Conservation (phyloP, 35 echinoderm and acorn worm species). For the Apostichopus parvimensis region DNA sequence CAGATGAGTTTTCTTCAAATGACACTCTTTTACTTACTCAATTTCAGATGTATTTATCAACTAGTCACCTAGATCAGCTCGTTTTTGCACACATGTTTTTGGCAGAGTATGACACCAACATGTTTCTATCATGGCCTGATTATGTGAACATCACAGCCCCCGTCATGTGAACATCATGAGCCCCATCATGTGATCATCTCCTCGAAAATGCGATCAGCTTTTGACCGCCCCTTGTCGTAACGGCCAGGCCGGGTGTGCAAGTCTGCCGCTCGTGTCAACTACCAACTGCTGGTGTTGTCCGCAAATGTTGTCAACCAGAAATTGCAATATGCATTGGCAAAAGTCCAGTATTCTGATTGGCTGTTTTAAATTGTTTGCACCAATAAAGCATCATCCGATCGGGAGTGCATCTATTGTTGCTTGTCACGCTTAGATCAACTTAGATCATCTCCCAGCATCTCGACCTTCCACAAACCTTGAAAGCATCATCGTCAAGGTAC, state of each 20-base stretch:
- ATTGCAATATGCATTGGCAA: not conserved
- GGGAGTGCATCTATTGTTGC: not conserved
- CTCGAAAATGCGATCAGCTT: slow-evolving; percentile 3
- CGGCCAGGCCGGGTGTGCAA: slow-evolving; percentile 5
- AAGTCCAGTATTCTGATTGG: not conserved
- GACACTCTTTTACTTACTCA: slow-evolving; percentile 37
- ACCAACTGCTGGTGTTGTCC: not conserved
- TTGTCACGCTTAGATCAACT: not conserved
- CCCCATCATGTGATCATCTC: slow-evolving; percentile 1
- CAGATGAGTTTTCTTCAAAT: not conserved
- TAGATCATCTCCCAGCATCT: slow-evolving; percentile 15
- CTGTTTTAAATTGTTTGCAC: not conserved
- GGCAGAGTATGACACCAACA: slow-evolving; percentile 37
- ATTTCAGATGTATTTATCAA: slow-evolving; percentile 49
- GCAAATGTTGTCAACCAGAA: not conserved
- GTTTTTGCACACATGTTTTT: slow-evolving; percentile 25
- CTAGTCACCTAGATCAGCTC: slow-evolving; percentile 43
- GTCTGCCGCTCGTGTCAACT: not conserved
- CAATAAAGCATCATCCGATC: not conserved
- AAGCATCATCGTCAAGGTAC: slow-evolving; percentile 3
- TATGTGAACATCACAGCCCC: slow-evolving; percentile 19
- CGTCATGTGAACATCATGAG: slow-evolving; percentile 13
- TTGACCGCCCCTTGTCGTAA: slow-evolving; percentile 10
- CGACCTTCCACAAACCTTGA: not conserved
- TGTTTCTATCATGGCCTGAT: slow-evolving; percentile 31